Base-by-base conservation (phyloP, 2,797 vertebrate species). In the Sylvilagus floridanus region DNA sequence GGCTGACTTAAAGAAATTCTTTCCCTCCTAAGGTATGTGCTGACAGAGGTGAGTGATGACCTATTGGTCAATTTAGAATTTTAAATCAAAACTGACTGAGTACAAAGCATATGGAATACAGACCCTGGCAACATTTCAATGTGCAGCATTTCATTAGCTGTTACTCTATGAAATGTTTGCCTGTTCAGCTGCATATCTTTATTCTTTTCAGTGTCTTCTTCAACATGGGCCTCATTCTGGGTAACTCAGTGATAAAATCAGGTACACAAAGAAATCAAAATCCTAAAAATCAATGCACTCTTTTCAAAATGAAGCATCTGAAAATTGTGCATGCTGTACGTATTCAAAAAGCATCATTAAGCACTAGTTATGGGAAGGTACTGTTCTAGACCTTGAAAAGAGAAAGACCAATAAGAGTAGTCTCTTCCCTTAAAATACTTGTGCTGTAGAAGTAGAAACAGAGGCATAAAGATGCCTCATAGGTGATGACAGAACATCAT, bases 1-100 rank as follows among this genome's bases (percentile, higher is more conserved):
- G 89, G 75, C 90, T 97, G 95, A 96, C 68, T 68, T 52, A 84
- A 35, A 97, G 92, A 97, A 97, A 92, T 13, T 37, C 50, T 95
- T 97, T 97, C 79, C 92, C 79, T 92, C 75, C 87, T 97, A 92
- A 90, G 30, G 84, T 96, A 95, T 95, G 93, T 96, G 96, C 30
- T 66, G 86, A 89, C 79, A 96, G 35, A 96, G 13, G 69, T 94
- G 85, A 96, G 84, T 84, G 93, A 95, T 95, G 96, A 96, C 75
- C 82, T 97, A 96, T 96, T 66, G 26, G 37, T 42, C 69, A 32
- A 65, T 95, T 88, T 93, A 95, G 78, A 94, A 94, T 83, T 54
- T 95, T 96, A 93, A 96, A 95, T 63, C 60, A 91, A 93, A 94
- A 76, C 4, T 57, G 11, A 93, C 81, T 84, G 93, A 91, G 8